These are phyloP conservation scores for Sciurus niger DNA, from an alignment of 2,113 vertebrate species.

Conservation along the genomic window DNA sequence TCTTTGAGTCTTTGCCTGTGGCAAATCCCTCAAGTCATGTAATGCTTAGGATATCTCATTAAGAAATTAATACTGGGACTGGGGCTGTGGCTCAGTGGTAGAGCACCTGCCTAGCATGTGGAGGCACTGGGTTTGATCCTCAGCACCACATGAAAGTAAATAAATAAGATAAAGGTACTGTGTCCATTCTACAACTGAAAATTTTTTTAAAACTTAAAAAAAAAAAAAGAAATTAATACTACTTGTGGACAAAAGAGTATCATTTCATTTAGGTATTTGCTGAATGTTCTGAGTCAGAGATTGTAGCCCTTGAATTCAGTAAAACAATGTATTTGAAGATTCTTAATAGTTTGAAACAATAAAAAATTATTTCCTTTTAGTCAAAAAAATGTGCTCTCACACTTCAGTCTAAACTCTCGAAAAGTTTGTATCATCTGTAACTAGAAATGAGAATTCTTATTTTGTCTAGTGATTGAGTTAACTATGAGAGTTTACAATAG, in stretches of 20 bases:
- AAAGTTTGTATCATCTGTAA: conserved; percentile 13
- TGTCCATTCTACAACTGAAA: too few relatives aligned
- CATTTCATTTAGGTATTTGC: background rate
- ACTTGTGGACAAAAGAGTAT: background rate
- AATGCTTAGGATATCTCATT: background rate
- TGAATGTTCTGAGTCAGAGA: background rate
- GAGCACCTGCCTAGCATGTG: too few relatives aligned
- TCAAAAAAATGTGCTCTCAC: background rate
- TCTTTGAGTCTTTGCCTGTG: too few relatives aligned
- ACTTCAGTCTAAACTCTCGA: background rate
- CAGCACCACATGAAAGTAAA: too few relatives aligned
- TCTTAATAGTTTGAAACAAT: conserved; percentile 56
- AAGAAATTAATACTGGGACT: background rate
- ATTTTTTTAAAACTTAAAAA: too few relatives aligned
- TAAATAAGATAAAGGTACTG: too few relatives aligned
- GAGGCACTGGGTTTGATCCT: too few relatives aligned
- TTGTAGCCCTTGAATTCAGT: background rate
- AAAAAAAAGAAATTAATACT: too few relatives aligned
- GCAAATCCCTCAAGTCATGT: too few relatives aligned
- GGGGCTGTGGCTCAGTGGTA: too few relatives aligned
- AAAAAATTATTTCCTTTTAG: conserved; percentile 51
- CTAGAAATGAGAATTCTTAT: conserved; percentile 9
- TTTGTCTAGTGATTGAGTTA: conserved; percentile 18
- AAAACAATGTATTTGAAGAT: conserved; percentile 1
- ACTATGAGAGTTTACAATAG: background rate